Evolutionary conservation across 2,797 vertebrate genomes (phyloP).

Genomic region (Enteromius trimaculatus): DNA sequence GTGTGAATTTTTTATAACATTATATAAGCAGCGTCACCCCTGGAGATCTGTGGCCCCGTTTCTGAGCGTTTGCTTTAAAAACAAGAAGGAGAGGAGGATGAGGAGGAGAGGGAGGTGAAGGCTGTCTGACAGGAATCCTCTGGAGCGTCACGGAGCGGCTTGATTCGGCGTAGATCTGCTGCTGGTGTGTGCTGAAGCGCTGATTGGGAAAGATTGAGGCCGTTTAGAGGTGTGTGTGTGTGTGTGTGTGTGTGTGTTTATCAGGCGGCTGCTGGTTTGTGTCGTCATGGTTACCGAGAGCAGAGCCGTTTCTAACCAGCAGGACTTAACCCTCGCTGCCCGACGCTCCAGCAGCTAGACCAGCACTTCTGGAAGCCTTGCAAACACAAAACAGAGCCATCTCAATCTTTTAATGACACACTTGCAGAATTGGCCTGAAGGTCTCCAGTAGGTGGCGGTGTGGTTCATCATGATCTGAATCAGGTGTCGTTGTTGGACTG

Average conservation of each 20-base stretch:
- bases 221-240: conserved; percentile 9
- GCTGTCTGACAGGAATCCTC: conserved; percentile 13
- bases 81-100: conserved; percentile 69
- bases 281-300: conserved; percentile 12
- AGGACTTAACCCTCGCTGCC: not conserved
- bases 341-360: not conserved
- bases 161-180: not conserved
- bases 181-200: not conserved
- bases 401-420: not conserved
- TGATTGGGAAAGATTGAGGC: conserved; percentile 5
- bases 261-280: not conserved
- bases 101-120: conserved; percentile 26
- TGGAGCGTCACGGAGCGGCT: not conserved
- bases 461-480: not conserved
- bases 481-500: not conserved
- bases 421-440: not conserved
- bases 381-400: not conserved
- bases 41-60: conserved; percentile 79
- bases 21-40: conserved; percentile 79
- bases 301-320: not conserved
- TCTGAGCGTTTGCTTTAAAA: conserved; percentile 71
- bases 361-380: not conserved
- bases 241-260: conserved; percentile 21
- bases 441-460: not conserved
- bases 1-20: conserved; percentile 81